phyloP scores from a whole-genome alignment of 2,888 invertebrate species.

The Drosophila prostipennis region DNA sequence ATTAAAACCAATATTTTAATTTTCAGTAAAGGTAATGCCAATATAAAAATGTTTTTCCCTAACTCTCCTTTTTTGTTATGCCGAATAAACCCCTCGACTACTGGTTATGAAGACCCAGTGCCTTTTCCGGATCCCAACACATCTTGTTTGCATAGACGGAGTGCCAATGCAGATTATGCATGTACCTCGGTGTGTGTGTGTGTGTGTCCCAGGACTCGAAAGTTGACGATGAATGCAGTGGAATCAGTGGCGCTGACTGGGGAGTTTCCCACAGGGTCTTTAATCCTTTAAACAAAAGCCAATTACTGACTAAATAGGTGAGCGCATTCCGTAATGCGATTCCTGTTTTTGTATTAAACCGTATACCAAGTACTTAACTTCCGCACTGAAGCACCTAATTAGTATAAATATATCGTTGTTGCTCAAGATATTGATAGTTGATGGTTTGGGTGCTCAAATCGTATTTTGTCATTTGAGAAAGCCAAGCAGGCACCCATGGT shows the following conservation, averaged over 20 bases:
- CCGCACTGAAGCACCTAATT: neutral
- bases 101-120: neutral
- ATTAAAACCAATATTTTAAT: too few relatives aligned
- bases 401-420: too few relatives aligned
- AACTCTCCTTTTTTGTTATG: too few relatives aligned
- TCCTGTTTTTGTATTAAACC: neutral
- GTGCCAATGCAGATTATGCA: slow-evolving; percentile 9
- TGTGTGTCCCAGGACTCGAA: neutral
- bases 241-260: neutral
- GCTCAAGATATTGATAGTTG: too few relatives aligned
- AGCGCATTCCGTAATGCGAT: neutral
- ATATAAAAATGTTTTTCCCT: too few relatives aligned
- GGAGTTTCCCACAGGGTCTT: neutral
- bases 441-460: too few relatives aligned
- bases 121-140: neutral
- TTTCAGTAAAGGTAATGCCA: too few relatives aligned
- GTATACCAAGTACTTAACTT: neutral
- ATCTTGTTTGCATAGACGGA: neutral
- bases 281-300: slow-evolving; percentile 2
- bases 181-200: neutral
- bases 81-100: neutral
- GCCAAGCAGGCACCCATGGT: neutral
- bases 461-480: neutral
- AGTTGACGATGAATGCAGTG: neutral
- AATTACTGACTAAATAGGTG: neutral